Conservation (phyloP, 2,113 vertebrate genomes). For the Eira barbara region DNA sequence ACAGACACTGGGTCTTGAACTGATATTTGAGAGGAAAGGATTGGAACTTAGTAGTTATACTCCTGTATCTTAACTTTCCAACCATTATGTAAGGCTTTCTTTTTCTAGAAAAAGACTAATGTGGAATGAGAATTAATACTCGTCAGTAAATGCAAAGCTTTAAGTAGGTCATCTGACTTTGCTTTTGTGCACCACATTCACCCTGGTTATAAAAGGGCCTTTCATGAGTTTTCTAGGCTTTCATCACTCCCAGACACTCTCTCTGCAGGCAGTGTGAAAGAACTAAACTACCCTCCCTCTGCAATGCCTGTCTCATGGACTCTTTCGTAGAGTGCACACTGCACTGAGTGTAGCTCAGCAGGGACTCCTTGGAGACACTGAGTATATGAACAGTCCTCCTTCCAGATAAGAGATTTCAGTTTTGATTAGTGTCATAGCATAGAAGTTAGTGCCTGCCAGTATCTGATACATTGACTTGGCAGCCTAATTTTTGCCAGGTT, state of each 20-base stretch:
- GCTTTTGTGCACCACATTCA: slow-evolving; percentile 63
- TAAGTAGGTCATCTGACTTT: slow-evolving; percentile 74
- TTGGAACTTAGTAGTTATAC: slow-evolving; percentile 17
- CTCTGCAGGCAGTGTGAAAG: slow-evolving; percentile 64
- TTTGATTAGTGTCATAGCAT: slow-evolving; percentile 29
- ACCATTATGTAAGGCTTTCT: slow-evolving; percentile 58
- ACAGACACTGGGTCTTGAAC: background rate
- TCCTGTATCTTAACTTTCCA: slow-evolving; percentile 57
- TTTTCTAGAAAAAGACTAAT: slow-evolving; percentile 75
- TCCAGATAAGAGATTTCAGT: slow-evolving; percentile 37
- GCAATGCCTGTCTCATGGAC: slow-evolving; percentile 45
- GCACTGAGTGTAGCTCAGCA: slow-evolving; percentile 49
- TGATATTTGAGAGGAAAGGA: slow-evolving; percentile 27
- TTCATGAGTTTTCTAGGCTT: slow-evolving; percentile 73
- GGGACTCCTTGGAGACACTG: slow-evolving; percentile 14
- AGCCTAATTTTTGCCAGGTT: slow-evolving; percentile 34
- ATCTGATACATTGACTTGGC: background rate
- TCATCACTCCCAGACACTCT: slow-evolving; percentile 67
- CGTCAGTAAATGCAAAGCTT: slow-evolving; percentile 73
- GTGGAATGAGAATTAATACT: slow-evolving; percentile 79
- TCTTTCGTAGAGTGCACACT: slow-evolving; percentile 40
- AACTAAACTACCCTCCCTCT: slow-evolving; percentile 52
- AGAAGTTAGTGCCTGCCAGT: background rate
- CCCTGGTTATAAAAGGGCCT: slow-evolving; percentile 68
- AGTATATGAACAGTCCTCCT: slow-evolving; percentile 35